A percentile compares a stretch with the other conserved stretches of the same genome.
Conservation (phyloP, 2,797 vertebrate genomes). For the Poeciliopsis gracilis region DNA sequence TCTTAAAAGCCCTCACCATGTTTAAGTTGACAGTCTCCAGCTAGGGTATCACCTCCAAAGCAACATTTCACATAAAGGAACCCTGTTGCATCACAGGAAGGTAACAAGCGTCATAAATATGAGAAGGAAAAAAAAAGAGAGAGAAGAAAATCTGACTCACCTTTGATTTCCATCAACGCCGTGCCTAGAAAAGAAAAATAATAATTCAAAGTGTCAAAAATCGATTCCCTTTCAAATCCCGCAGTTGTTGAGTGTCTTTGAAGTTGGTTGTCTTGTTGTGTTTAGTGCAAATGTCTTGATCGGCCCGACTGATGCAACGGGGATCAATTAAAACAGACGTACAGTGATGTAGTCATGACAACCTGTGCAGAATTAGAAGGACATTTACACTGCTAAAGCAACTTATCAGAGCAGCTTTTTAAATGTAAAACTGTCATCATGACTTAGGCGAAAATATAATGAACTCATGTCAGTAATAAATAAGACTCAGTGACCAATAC, state of each 20-base stretch:
- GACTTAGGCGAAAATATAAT: neutral
- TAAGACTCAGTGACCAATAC: neutral
- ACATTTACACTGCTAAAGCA: neutral
- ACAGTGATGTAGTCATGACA: neutral
- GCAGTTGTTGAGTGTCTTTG: neutral
- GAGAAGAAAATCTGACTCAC: neutral
- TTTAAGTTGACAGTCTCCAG: neutral
- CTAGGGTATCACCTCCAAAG: neutral
- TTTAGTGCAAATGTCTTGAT: neutral
- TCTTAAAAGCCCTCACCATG: neutral
- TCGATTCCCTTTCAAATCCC: neutral
- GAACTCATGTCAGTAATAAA: neutral
- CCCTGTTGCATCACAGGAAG: neutral
- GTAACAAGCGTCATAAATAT: neutral
- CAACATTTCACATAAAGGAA: constrained; percentile 10
- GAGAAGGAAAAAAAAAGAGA: neutral
- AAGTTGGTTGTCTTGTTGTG: neutral
- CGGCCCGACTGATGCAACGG: neutral
- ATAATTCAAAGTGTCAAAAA: neutral
- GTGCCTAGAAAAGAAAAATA: neutral
- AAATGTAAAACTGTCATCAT: neutral
- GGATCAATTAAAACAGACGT: neutral
- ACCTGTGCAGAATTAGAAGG: neutral
- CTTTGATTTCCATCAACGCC: neutral
- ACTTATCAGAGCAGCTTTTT: neutral